A percentile compares a stretch with the other conserved stretches of the same genome.
These are phyloP conservation scores for Drosophila tripunctata DNA, from an alignment of 2,888 invertebrate species.

Conservation along the genomic window DNA sequence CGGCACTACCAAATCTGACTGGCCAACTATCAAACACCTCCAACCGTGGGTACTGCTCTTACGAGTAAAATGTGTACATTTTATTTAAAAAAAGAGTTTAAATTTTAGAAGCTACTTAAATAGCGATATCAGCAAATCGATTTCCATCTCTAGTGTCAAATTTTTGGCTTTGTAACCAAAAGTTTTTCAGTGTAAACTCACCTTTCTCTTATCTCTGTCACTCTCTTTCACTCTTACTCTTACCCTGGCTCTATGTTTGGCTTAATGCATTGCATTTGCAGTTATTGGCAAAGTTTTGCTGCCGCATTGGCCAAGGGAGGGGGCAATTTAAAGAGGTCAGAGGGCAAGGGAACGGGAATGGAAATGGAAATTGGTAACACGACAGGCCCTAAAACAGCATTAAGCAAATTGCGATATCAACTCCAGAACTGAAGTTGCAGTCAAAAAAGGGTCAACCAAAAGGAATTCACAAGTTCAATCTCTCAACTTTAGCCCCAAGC, in stretches of 20 bases:
- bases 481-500: background rate
- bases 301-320: conserved; percentile 35
- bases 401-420: conserved; percentile 54
- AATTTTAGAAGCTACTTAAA: too few species aligned
- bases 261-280: conserved; percentile 75
- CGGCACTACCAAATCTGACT: too few species aligned
- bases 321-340: background rate
- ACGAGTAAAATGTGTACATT: too few species aligned
- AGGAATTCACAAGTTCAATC: background rate
- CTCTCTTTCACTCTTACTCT: background rate
- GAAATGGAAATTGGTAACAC: conserved; percentile 12
- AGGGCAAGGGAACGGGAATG: background rate
- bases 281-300: conserved; percentile 71
- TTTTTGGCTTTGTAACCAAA: conserved; percentile 11
- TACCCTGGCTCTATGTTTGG: conserved; percentile 26
- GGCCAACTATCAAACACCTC: too few species aligned
- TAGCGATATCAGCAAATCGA: background rate
- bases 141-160: background rate
- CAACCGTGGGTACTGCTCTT: too few species aligned
- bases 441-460: conserved; percentile 18
- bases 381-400: conserved; percentile 44
- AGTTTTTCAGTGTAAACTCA: conserved; percentile 33
- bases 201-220: background rate
- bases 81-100: background rate
- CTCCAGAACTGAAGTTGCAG: conserved; percentile 13